Evolutionary conservation across 2,888 invertebrate species (phyloP).

Genomic region (Thecophora atra): DNA sequence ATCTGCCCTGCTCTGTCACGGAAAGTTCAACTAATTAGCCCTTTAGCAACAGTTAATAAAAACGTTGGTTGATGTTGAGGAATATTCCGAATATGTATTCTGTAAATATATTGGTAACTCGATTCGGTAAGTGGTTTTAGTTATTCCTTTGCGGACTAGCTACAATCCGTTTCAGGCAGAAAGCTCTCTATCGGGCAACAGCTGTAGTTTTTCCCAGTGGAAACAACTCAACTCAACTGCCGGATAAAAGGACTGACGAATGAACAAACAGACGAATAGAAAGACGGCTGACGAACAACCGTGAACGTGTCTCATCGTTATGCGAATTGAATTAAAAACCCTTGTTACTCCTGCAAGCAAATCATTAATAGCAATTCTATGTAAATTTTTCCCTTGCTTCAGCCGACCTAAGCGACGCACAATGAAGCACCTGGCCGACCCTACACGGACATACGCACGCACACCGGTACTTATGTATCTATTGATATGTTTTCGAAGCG

Average conservation of each 20-base stretch:
- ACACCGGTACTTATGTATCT: no score
- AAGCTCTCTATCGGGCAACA: not conserved
- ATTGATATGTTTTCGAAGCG: not conserved
- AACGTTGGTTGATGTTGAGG: no score
- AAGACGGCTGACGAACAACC: conserved; percentile 10
- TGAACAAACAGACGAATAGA: not conserved
- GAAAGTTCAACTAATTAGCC: no score
- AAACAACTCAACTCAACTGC: not conserved
- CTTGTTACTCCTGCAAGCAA: conserved; percentile 7
- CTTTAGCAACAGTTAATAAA: no score
- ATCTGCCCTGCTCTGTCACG: no score
- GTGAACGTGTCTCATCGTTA: conserved; percentile 22
- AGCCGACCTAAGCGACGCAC: not conserved
- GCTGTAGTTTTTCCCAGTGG: not conserved
- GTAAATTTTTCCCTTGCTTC: conserved; percentile 5
- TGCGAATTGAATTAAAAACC: conserved; percentile 18
- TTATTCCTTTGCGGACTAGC: not conserved
- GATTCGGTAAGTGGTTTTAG: not conserved
- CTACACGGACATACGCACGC: conserved; percentile 16
- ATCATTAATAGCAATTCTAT: conserved; percentile 20
- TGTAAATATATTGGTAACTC: conserved; percentile 3
- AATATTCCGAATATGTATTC: no score
- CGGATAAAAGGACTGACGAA: no score
- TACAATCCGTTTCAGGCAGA: conserved; percentile 9
- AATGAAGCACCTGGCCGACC: not conserved